Evolutionary conservation across 1,140 invertebrate species (phyloP), one percentile per base, ranked within the genome.

Genomic region (Proctacanthus coquilletti): DNA sequence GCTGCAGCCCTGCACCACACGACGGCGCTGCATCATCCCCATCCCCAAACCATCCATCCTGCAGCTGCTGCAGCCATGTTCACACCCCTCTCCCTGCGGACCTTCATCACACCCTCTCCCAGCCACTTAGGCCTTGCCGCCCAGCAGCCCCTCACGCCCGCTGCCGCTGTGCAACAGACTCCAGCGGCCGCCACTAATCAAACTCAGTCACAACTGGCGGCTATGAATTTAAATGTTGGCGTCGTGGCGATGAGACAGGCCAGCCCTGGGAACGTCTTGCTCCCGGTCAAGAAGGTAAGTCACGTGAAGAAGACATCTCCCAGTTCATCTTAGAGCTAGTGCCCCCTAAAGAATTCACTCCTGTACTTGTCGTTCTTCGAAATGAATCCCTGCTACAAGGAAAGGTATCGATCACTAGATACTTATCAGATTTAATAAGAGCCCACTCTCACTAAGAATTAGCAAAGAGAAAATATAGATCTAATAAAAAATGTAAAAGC

Each of bases 211-310:
- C 42, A 43, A 37, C 21, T 46, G 18, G 30, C 39, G 19, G 37
- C 42, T 23, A 38, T 44, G 19, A 41, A 42, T 36, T 27, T 44
- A 19, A 46, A 46, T 36, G 45, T 46, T 17, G 44, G 42, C 5
- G 39, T 43, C 4, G 34, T 46, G 4, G 39, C 45, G 23, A 36
- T 46, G 31, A 33, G 45, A 40, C 42, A 41, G 34, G 25, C 27
- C 10, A 21, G 10, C 17, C 14, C 15, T n/a, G 21, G 18, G 21
- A 19, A 19, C 15, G 38, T 18, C 8, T 29, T 29, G 37, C 39
- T 46, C 10, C 33, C 45, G 18, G 29, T 47, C 5, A 42, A 42
- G 43, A 47, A 47, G 43, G 45, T 47, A 40, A 36, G 36, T 43
- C n/a, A n/a, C n/a, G n/a, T n/a, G n/a, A n/a, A n/a, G n/a, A n/a